Conservation (phyloP, 2,797 vertebrate species). For the Acrossocheilus fasciatus region DNA sequence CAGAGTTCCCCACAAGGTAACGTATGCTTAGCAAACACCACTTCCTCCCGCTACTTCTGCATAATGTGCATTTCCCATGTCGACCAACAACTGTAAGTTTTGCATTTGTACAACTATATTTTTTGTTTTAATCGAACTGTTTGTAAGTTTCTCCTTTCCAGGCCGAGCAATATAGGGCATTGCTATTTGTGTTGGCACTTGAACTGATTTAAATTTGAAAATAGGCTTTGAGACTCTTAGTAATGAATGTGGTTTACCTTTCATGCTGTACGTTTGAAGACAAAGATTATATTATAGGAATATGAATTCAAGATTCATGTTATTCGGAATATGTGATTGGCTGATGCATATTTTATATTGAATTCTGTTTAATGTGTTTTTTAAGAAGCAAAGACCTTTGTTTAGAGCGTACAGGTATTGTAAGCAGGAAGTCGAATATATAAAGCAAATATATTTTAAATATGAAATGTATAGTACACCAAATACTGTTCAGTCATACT, state of each 20-base stretch:
- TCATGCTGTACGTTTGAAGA: background rate
- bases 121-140: background rate
- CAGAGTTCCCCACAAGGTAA: slow-evolving; percentile 58
- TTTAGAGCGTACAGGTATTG: background rate
- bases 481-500: background rate
- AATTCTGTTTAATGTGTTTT: background rate
- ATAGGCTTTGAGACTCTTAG: background rate
- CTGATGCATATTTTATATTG: background rate
- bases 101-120: slow-evolving; percentile 1
- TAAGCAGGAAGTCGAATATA: slow-evolving; percentile 1
- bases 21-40: slow-evolving; percentile 63
- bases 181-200: slow-evolving; percentile 21
- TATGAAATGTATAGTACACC: background rate
- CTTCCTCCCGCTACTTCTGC: slow-evolving; percentile 78
- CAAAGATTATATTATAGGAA: background rate
- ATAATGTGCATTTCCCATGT: slow-evolving; percentile 73
- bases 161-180: background rate
- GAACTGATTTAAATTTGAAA: slow-evolving; percentile 4
- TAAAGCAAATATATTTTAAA: background rate
- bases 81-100: slow-evolving; percentile 70
- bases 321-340: background rate
- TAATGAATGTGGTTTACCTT: slow-evolving; percentile 11
- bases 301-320: background rate
- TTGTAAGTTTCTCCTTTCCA: background rate
- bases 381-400: background rate